Conservation (phyloP, 2,113 vertebrate species). For the Grus americana region DNA sequence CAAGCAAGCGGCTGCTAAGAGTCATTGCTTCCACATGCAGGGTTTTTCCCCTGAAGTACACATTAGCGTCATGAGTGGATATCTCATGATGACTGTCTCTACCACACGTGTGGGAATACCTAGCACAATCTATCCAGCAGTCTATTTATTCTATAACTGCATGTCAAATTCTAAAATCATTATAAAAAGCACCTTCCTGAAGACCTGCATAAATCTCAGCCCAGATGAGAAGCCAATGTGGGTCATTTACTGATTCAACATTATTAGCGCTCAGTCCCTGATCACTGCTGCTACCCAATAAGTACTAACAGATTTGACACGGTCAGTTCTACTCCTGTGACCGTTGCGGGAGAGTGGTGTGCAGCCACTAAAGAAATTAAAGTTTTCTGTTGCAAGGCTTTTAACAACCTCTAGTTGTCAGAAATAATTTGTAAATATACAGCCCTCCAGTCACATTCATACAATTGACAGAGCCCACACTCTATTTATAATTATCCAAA, state of each 20-base stretch:
- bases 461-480: background rate
- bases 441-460: background rate
- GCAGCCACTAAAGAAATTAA: background rate
- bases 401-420: background rate
- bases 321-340: background rate
- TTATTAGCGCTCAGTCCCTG: background rate
- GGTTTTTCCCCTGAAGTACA: background rate
- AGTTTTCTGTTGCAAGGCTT: background rate
- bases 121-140: background rate
- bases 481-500: background rate
- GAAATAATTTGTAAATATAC: background rate
- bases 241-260: background rate
- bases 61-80: background rate
- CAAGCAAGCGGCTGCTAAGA: background rate
- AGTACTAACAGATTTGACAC: accelerated
- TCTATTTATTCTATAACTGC: background rate
- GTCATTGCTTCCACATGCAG: background rate
- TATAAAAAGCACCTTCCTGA: background rate
- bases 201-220: background rate
- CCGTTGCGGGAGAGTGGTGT: accelerated
- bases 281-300: background rate
- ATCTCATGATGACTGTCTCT: background rate
- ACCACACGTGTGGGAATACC: background rate
- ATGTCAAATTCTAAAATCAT: background rate
- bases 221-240: background rate